Conservation (phyloP, 2,888 invertebrate genomes). For the Xanthorhoe spadicearia region DNA sequence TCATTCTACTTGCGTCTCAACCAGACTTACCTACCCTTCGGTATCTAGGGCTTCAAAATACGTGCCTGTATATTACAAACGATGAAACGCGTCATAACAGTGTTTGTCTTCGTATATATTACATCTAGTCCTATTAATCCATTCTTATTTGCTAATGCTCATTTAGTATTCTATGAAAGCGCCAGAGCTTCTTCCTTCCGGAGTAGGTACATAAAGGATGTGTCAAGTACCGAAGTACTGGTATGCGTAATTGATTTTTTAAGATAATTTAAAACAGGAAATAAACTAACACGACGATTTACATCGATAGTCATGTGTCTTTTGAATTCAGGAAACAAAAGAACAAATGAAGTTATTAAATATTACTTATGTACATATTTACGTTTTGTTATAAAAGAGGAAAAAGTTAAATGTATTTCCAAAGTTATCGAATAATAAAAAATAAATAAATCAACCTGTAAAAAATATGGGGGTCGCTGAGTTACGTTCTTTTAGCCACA, state of each 20-base stretch:
- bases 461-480: too few relatives aligned
- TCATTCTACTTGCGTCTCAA: too few relatives aligned
- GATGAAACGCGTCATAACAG: not conserved
- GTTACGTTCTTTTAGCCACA: too few relatives aligned
- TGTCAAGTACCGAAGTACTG: constrained; percentile 20
- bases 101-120: constrained; percentile 8
- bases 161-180: constrained; percentile 50
- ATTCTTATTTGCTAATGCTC: constrained; percentile 43
- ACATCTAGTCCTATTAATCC: constrained; percentile 28
- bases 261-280: constrained; percentile 6
- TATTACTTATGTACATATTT: too few relatives aligned
- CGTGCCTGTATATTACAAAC: not conserved
- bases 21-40: too few relatives aligned
- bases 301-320: not conserved
- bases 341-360: not conserved
- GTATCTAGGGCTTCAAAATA: too few relatives aligned
- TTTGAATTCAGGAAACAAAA: not conserved
- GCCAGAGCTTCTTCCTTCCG: constrained; percentile 55
- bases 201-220: constrained; percentile 28
- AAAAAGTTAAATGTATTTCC: too few relatives aligned
- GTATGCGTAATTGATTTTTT: constrained; percentile 19
- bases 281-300: not conserved
- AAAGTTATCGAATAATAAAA: too few relatives aligned
- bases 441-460: too few relatives aligned
- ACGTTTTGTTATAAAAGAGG: too few relatives aligned